phyloP scores from a whole-genome alignment of 2,797 vertebrate species.

The Notamacropus eugenii region DNA sequence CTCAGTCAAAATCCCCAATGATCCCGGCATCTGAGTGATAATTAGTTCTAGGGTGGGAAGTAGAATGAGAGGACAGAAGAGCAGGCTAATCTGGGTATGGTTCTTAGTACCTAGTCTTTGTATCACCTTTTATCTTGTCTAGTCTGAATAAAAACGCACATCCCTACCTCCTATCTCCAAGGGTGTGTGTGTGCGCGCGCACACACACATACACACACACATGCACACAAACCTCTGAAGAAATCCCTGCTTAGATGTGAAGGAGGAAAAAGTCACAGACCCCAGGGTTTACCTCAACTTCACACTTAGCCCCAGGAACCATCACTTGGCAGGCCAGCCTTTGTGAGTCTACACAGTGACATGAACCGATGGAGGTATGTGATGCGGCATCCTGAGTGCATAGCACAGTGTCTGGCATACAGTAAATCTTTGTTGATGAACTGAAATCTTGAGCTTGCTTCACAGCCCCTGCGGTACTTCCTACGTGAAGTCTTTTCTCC shows the following conservation, averaged over 20 bases:
- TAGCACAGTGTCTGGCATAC: background rate
- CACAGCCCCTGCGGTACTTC: background rate
- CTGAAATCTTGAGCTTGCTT: background rate
- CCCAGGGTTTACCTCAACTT: background rate
- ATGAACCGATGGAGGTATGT: background rate
- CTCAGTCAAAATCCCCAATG: background rate
- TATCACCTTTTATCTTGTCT: background rate
- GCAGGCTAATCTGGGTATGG: background rate
- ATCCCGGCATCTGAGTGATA: background rate
- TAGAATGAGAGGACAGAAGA: background rate
- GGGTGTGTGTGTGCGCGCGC: rapidly evolving
- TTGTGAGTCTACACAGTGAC: background rate
- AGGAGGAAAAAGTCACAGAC: background rate
- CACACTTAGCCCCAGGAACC: background rate
- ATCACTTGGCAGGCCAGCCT: background rate
- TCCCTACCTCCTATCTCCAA: background rate
- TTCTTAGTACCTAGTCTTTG: background rate
- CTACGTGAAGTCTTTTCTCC: background rate
- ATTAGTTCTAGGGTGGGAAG: background rate
- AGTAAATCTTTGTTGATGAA: background rate
- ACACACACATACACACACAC: too few species aligned
- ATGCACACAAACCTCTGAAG: background rate
- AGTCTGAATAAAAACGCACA: background rate
- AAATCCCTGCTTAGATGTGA: background rate
- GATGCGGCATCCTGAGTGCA: background rate